phyloP scores from a whole-genome alignment of 2,113 vertebrate species.

The Mesocricetus auratus region DNA sequence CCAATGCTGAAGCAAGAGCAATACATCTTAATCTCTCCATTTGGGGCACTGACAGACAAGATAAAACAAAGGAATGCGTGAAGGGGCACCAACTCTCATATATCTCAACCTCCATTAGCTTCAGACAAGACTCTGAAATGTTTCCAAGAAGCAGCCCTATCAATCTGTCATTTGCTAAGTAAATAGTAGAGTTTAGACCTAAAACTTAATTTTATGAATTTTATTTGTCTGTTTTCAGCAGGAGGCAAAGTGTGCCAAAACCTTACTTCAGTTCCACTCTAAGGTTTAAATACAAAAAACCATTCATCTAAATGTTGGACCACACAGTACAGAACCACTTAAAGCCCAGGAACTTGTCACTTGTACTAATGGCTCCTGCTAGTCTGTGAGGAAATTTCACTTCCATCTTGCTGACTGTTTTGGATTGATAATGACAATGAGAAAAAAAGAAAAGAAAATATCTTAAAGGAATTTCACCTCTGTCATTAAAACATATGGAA shows the following conservation, averaged over 20 bases:
- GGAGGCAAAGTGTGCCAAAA: constrained; percentile 68
- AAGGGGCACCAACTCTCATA: background rate
- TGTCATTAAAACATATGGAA: constrained; percentile 34
- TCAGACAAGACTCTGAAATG: constrained; percentile 53
- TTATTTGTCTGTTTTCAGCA: constrained; percentile 70
- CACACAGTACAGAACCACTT: constrained; percentile 57
- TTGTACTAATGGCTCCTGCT: constrained; percentile 59
- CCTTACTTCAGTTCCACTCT: constrained; percentile 70
- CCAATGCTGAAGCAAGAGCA: background rate
- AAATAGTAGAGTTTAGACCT: constrained; percentile 68
- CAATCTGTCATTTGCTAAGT: constrained; percentile 69
- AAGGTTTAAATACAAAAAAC: constrained; percentile 71
- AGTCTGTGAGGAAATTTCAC: constrained; percentile 59
- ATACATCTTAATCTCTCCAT: constrained; percentile 19
- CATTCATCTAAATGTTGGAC: constrained; percentile 75
- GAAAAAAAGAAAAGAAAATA: background rate
- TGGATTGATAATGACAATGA: constrained; percentile 54
- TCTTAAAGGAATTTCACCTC: constrained; percentile 39
- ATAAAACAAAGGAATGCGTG: constrained; percentile 35
- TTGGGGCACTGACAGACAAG: background rate
- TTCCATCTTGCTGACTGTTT: constrained; percentile 53
- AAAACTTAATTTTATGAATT: constrained; percentile 62
- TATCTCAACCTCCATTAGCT: constrained; percentile 7
- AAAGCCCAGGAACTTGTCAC: constrained; percentile 51
- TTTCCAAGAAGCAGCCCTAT: constrained; percentile 53